A percentile compares a stretch with the other conserved stretches of the same genome.
Conservation (phyloP, 2,113 vertebrate genomes). For the Paramormyrops kingsleyae region DNA sequence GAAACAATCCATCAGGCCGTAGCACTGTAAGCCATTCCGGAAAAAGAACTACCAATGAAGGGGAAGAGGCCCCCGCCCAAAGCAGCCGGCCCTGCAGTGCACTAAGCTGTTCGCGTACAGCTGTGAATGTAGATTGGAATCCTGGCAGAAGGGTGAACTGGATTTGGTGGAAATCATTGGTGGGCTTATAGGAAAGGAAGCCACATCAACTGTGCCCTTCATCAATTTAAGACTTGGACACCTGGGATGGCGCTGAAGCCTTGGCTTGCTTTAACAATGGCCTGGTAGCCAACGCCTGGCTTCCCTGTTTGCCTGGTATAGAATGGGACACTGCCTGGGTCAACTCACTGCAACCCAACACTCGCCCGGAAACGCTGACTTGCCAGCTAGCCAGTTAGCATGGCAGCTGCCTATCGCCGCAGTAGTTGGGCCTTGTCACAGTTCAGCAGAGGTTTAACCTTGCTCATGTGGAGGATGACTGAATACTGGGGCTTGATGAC, state of each 20-base stretch:
- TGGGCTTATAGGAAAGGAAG: neutral
- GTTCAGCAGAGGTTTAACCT: neutral
- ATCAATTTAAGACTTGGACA: neutral
- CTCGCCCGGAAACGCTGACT: neutral
- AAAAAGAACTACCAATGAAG: neutral
- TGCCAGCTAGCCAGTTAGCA: neutral
- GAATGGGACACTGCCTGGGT: neutral
- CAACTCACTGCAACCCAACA: neutral
- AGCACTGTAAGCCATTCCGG: neutral
- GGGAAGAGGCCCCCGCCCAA: neutral
- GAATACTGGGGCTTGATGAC: neutral
- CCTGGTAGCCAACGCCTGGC: neutral
- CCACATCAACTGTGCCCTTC: neutral
- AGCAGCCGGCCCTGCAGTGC: neutral
- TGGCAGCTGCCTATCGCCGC: neutral
- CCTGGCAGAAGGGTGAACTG: neutral
- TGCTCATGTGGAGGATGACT: neutral
- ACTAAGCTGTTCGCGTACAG: neutral
- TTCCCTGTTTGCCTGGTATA: neutral
- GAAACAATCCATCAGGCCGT: neutral
- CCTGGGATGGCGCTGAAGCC: neutral
- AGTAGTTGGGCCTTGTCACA: neutral
- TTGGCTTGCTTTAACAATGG: neutral
- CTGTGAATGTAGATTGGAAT: neutral
- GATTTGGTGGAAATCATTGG: neutral